These are phyloP conservation scores for Odontothrips loti DNA, from an alignment of 2,888 invertebrate species.

Conservation along the genomic window DNA sequence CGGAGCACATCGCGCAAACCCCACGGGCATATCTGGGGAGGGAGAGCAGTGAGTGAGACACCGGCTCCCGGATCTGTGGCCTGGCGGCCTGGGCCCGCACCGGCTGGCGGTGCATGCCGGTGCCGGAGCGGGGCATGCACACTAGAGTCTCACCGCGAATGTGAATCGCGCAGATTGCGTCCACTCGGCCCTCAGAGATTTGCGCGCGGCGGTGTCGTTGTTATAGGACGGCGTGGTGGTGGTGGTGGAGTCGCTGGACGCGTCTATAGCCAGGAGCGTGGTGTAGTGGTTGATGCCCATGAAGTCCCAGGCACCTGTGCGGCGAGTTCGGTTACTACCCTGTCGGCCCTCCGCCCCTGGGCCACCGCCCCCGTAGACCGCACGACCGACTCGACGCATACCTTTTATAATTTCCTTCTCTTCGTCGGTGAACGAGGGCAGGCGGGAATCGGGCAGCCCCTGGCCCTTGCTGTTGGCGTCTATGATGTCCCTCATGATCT, in stretches of 20 bases:
- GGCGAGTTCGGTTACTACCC: neutral
- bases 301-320: constrained; percentile 50
- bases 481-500: constrained; percentile 35
- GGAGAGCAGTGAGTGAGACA: too few species aligned
- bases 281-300: constrained; percentile 54
- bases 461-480: constrained; percentile 34
- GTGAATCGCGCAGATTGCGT: neutral
- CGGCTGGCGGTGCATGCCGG: too few species aligned
- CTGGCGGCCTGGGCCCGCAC: too few species aligned
- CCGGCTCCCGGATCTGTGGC: too few species aligned
- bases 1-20: constrained; percentile 57
- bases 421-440: constrained; percentile 34
- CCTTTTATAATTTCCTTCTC: neutral
- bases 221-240: constrained; percentile 51
- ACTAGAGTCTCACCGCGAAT: neutral
- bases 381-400: neutral
- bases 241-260: constrained; percentile 48
- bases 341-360: neutral
- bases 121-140: too few species aligned
- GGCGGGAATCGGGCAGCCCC: constrained; percentile 35
- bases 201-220: constrained; percentile 37
- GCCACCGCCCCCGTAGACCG: neutral
- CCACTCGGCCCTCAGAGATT: neutral
- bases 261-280: constrained; percentile 49
- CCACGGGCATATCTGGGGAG: constrained; percentile 56